These are phyloP conservation scores for Malurus leucopterus DNA, from an alignment of 2,797 vertebrate genomes.

Conservation along the genomic window DNA sequence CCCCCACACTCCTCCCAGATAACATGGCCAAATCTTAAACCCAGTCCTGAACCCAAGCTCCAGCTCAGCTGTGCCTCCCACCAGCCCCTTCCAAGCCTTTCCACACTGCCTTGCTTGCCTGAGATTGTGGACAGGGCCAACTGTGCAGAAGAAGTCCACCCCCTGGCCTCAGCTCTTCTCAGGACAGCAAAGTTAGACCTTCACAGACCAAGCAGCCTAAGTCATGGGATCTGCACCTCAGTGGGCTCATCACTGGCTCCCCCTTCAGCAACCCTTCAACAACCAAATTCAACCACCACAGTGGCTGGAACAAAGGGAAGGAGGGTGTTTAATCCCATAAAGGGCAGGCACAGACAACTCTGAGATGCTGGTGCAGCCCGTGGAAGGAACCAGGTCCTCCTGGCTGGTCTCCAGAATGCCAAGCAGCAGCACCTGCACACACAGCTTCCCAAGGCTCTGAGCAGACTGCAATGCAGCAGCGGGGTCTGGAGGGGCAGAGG, in stretches of 20 bases:
- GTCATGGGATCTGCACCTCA: background rate
- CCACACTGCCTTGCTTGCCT: background rate
- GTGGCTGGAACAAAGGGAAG: background rate
- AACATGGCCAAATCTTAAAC: background rate
- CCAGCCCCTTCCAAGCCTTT: background rate
- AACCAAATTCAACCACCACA: background rate
- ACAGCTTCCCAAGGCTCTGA: background rate
- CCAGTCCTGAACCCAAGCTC: background rate
- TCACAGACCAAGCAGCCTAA: background rate
- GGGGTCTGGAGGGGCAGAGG: background rate
- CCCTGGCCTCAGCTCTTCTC: background rate
- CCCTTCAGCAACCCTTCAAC: background rate
- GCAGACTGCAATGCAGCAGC: slow-evolving; percentile 3
- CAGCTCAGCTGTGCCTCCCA: background rate
- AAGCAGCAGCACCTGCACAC: background rate
- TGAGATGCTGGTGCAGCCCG: fast-evolving
- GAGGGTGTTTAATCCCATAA: background rate
- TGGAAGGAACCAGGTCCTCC: background rate
- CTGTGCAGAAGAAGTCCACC: background rate
- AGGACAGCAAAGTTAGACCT: background rate
- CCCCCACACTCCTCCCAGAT: background rate
- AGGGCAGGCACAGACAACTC: background rate
- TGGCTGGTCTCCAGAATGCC: slow-evolving; percentile 17
- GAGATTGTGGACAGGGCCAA: background rate
- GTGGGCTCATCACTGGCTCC: background rate